Percentiles rank a stretch among this genome's conserved stretches.
Conservation (phyloP, 2,888 invertebrate genomes). For the Drosophila phalerata region DNA sequence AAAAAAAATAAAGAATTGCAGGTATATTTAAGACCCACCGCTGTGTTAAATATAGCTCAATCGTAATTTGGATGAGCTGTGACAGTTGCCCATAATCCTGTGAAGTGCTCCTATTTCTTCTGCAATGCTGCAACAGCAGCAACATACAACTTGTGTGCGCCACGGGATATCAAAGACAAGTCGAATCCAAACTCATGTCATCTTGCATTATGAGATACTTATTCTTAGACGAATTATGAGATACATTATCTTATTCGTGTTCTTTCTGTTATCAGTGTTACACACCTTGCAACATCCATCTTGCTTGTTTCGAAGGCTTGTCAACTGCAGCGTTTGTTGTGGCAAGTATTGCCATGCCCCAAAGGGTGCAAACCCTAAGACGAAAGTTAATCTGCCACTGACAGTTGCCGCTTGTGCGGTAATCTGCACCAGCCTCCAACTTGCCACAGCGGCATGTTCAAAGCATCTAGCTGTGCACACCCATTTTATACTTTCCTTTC, state of each 20-base stretch:
- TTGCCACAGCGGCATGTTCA: constrained; percentile 28
- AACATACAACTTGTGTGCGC: constrained; percentile 10
- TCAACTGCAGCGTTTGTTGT: constrained; percentile 32
- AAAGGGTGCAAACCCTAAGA: constrained; percentile 2
- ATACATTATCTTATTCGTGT: neutral
- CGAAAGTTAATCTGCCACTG: constrained; percentile 11
- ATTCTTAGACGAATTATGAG: constrained; percentile 44
- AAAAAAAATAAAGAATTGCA: no score
- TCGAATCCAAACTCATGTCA: neutral
- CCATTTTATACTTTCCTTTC: neutral
- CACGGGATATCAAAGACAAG: constrained; percentile 7
- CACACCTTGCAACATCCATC: constrained; percentile 22
- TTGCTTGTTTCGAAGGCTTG: constrained; percentile 11
- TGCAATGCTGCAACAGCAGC: constrained; percentile 23
- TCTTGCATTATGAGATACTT: constrained; percentile 1
- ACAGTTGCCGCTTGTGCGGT: constrained; percentile 25
- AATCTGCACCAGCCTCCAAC: constrained; percentile 16
- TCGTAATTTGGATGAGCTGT: constrained; percentile 1
- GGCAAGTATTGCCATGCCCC: neutral
- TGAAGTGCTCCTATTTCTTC: neutral
- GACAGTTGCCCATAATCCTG: constrained; percentile 16
- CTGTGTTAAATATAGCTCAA: constrained; percentile 16
- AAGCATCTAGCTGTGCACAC: constrained; percentile 10
- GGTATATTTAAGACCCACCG: neutral
- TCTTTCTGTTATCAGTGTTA: constrained; percentile 13